These are phyloP conservation scores for Bradypodion pumilum DNA, from an alignment of 2,797 vertebrate genomes.

Conservation along the genomic window DNA sequence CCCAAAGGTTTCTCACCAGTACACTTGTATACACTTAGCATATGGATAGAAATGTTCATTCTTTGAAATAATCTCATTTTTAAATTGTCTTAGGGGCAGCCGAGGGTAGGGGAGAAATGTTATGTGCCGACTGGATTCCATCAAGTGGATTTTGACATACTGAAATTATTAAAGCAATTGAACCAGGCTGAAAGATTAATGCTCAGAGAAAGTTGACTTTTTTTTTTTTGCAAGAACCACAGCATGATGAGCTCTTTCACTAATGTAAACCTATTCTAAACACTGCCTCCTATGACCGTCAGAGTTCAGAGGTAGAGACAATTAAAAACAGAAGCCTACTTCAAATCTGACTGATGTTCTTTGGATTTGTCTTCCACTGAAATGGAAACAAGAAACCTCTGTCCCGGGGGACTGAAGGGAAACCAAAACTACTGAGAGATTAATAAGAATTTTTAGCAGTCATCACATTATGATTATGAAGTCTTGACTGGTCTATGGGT, in stretches of 20 bases:
- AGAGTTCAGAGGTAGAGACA: conserved; percentile 1
- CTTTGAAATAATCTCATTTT: not conserved
- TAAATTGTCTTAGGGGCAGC: not conserved
- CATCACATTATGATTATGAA: not conserved
- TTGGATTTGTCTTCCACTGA: conserved; percentile 1
- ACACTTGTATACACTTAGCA: not conserved
- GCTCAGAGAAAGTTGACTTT: conserved; percentile 15
- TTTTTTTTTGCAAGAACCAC: not conserved
- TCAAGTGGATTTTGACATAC: conserved; percentile 1
- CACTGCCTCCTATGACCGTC: not conserved
- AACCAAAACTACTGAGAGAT: not conserved
- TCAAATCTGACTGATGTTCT: not conserved
- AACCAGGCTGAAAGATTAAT: not conserved
- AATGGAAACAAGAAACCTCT: not conserved
- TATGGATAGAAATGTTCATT: not conserved
- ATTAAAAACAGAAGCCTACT: conserved; percentile 14
- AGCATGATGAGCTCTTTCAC: not conserved
- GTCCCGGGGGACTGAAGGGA: not conserved
- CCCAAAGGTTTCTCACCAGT: not conserved
- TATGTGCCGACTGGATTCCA: not conserved
- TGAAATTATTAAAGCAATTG: conserved; percentile 26
- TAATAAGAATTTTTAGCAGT: not conserved
- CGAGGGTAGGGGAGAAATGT: not conserved
- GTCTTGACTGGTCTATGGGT: too few species aligned
- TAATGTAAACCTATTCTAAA: not conserved